Percentiles rank a stretch among this genome's conserved stretches.
These are phyloP conservation scores for Trichopria drosophilae DNA, from an alignment of 2,888 invertebrate species.

Conservation along the genomic window DNA sequence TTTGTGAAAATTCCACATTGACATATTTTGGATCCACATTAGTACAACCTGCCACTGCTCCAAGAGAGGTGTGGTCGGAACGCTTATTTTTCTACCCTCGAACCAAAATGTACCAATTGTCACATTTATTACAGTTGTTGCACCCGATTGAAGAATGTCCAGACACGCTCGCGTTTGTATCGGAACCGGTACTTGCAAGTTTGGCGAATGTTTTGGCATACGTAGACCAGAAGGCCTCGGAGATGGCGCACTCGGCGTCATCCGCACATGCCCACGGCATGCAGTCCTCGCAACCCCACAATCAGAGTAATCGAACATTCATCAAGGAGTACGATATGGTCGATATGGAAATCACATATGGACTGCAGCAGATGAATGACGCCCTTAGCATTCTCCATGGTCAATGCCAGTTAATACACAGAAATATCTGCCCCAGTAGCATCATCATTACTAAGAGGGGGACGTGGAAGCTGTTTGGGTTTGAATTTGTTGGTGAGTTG, in stretches of 20 bases:
- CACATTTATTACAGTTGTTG: constrained; percentile 30
- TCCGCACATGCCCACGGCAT: constrained; percentile 52
- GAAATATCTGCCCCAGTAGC: constrained; percentile 91
- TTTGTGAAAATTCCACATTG: too few relatives aligned
- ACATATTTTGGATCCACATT: too few relatives aligned
- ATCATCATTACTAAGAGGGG: constrained; percentile 90
- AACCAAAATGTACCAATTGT: too few relatives aligned
- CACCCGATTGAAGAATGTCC: constrained; percentile 73
- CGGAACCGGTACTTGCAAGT: constrained; percentile 87
- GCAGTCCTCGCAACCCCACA: constrained; percentile 38
- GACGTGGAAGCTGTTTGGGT: constrained; percentile 94
- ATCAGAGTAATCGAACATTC: constrained; percentile 51
- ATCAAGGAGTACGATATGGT: constrained; percentile 84
- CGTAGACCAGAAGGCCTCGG: constrained; percentile 66
- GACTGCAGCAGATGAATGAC: constrained; percentile 91
- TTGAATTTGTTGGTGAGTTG: constrained; percentile 84
- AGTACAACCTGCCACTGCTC: too few relatives aligned
- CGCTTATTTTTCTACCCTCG: too few relatives aligned
- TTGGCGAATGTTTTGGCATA: constrained; percentile 86
- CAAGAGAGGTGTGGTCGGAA: too few relatives aligned
- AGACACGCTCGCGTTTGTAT: constrained; percentile 91
- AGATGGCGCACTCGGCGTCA: constrained; percentile 52
- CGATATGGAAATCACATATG: constrained; percentile 92
- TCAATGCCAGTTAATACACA: constrained; percentile 83
- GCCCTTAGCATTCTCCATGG: constrained; percentile 91